These are phyloP conservation scores for Oenanthe melanoleuca DNA, from an alignment of 2,113 vertebrate genomes.

Conservation along the genomic window DNA sequence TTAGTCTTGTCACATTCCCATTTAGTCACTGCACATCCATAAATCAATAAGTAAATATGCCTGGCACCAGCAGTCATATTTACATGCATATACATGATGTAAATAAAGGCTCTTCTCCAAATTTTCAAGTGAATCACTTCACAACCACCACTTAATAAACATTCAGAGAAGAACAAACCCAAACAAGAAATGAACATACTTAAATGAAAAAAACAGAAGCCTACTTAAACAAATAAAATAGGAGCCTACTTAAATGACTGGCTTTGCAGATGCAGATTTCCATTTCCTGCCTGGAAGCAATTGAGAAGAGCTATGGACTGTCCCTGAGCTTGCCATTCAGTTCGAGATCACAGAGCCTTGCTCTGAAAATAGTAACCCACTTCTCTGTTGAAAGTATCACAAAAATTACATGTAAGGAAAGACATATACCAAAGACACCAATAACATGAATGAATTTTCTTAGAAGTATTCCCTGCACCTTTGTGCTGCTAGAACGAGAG, in stretches of 20 bases:
- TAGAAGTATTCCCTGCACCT: not conserved
- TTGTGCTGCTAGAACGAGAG: not conserved
- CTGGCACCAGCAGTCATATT: not conserved
- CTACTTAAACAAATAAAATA: not conserved
- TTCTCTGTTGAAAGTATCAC: not conserved
- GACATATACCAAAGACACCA: not conserved
- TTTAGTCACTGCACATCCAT: not conserved
- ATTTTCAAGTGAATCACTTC: not conserved
- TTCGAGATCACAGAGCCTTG: not conserved
- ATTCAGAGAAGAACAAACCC: not conserved
- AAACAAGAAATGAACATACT: not conserved
- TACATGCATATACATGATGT: not conserved
- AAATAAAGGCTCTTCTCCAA: slow-evolving; percentile 18
- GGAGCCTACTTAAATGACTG: not conserved
- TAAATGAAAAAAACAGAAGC: not conserved
- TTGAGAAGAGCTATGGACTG: not conserved
- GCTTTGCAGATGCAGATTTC: not conserved
- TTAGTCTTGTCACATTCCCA: not conserved
- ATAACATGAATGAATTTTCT: not conserved
- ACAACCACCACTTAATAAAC: slow-evolving; percentile 9
- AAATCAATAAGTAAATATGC: not conserved
- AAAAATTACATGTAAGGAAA: not conserved
- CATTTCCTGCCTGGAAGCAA: not conserved
- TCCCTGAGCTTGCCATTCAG: not conserved
- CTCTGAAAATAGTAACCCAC: not conserved